A percentile compares a stretch with the other conserved stretches of the same genome.
Evolutionary conservation across 92 coral and sea anemone species (phyloP).

Genomic region (Umimayanthus chanpuru): DNA sequence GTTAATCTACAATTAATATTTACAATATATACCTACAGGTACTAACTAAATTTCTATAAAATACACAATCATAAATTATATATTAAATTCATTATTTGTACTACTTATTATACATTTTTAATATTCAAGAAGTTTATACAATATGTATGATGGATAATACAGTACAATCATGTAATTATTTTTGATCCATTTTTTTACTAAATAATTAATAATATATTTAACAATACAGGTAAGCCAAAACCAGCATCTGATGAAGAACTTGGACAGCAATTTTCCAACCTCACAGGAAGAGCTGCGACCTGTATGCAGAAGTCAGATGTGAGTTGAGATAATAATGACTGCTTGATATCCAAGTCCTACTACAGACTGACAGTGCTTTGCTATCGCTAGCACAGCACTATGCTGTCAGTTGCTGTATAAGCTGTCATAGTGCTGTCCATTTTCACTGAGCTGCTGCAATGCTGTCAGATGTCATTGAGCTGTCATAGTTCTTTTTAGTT

Average conservation of each 20-base stretch:
- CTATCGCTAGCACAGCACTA: background rate
- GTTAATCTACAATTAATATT: too few relatives aligned
- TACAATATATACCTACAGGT: too few relatives aligned
- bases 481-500: background rate
- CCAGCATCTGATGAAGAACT: conserved; percentile 71
- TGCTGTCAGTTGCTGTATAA: background rate
- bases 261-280: conserved; percentile 79
- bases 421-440: background rate
- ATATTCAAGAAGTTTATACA: too few relatives aligned
- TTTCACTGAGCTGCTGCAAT: too few relatives aligned
- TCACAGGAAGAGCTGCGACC: conserved; percentile 87
- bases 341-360: background rate
- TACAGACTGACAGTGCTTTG: background rate
- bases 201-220: too few relatives aligned
- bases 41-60: too few relatives aligned
- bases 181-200: too few relatives aligned
- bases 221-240: conserved; percentile 31
- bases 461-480: background rate
- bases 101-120: too few relatives aligned
- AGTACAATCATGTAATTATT: too few relatives aligned
- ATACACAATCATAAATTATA: too few relatives aligned
- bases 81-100: too few relatives aligned
- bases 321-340: conserved; percentile 10
- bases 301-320: conserved; percentile 78
- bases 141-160: too few relatives aligned